These are phyloP conservation scores for Parazoanthus atlanticus DNA, from an alignment of 92 coral and sea anemone species.

Conservation along the genomic window DNA sequence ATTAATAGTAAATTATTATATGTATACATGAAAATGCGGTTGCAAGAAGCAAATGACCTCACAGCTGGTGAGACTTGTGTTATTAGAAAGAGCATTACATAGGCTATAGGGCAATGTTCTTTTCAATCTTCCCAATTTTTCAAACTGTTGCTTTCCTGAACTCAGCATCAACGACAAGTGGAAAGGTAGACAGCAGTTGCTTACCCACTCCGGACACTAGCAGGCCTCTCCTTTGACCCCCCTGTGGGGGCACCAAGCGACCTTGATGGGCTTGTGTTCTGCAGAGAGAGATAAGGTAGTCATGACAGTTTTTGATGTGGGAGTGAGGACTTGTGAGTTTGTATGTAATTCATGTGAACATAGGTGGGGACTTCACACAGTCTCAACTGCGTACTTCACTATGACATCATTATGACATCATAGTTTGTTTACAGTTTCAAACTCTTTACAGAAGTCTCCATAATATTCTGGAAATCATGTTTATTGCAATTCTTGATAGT, in stretches of 20 bases:
- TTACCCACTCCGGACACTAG: slow-evolving; percentile 97
- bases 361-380: no score
- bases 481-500: no score
- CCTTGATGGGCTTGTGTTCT: slow-evolving; percentile 85
- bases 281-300: neutral
- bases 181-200: slow-evolving; percentile 33
- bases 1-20: no score
- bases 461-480: no score
- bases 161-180: neutral
- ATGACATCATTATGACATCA: no score
- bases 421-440: no score
- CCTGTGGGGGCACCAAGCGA: slow-evolving; percentile 85
- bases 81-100: no score
- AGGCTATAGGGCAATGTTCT: neutral
- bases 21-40: neutral
- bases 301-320: neutral
- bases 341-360: no score
- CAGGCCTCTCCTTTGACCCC: slow-evolving; percentile 70
- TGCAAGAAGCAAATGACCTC: neutral
- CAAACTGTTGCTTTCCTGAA: neutral
- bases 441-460: no score
- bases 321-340: neutral
- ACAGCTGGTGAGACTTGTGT: neutral
- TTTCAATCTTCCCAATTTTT: neutral
- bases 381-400: no score